phyloP scores from a whole-genome alignment of 2,113 vertebrate genomes.

The Cephalopholis sonnerati region DNA sequence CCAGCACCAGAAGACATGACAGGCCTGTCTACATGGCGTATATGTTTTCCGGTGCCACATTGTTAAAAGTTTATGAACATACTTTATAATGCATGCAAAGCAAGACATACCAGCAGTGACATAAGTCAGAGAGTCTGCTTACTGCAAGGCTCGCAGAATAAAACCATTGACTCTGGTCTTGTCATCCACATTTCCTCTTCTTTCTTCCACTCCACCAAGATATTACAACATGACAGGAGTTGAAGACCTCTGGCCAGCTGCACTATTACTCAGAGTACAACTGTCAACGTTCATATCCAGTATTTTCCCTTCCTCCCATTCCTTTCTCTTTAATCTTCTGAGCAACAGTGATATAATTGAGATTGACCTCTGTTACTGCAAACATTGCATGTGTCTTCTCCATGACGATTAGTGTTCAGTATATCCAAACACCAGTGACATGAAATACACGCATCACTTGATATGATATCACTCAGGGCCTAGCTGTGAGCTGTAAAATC shows the following conservation, averaged over 20 bases:
- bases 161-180: slow-evolving; percentile 52
- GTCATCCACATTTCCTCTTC: slow-evolving; percentile 26
- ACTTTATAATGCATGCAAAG: slow-evolving; percentile 29
- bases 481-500: slow-evolving; percentile 30
- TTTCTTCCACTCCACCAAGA: slow-evolving; percentile 38
- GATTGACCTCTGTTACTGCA: slow-evolving; percentile 44
- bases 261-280: slow-evolving; percentile 37
- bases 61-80: slow-evolving; percentile 25
- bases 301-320: slow-evolving; percentile 25
- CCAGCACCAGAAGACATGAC: not conserved
- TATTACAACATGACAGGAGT: slow-evolving; percentile 39
- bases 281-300: slow-evolving; percentile 37
- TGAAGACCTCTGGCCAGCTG: slow-evolving; percentile 39
- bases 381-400: slow-evolving; percentile 28
- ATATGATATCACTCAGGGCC: slow-evolving; percentile 34
- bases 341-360: slow-evolving; percentile 44
- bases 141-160: slow-evolving; percentile 31
- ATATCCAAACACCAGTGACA: slow-evolving; percentile 42
- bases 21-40: not conserved
- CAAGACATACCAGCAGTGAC: not conserved
- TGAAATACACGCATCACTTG: slow-evolving; percentile 26
- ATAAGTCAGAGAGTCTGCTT: slow-evolving; percentile 1
- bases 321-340: slow-evolving; percentile 23
- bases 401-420: slow-evolving; percentile 16
- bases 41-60: not conserved